Evolutionary conservation across 2,888 invertebrate species (phyloP), one percentile per base, ranked within the genome.

Genomic region (Sepiola atlantica): DNA sequence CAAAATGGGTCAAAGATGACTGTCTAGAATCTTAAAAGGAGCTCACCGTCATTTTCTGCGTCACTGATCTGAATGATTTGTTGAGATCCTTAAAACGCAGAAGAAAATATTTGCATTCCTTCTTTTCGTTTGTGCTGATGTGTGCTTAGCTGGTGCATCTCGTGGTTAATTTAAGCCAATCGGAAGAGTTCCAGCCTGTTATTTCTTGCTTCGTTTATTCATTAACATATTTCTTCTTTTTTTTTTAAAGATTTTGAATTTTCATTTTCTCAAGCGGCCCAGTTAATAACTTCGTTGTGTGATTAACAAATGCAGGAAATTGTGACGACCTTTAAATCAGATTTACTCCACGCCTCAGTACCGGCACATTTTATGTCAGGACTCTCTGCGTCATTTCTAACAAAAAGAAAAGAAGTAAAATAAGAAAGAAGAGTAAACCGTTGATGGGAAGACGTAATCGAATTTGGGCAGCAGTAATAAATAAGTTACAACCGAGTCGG

Each of bases 401-500:
- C 14, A 32, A 77, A 1, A n/a, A 6, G 8, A 45, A 45, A 45
- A 45, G 1, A 61, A 3, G 57, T 20, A 57, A 61, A 61, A n/a
- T 28, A 61, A n/a, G 28, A n/a, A 28, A 77, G n/a, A n/a, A 77
- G n/a, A n/a, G 4, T 12, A 1, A 14, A 2, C 18, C 77, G 4
- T n/a, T 10, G 32, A 18, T n/a, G 32, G 77, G 77, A 77, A 32
- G 77, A 16, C 8, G 77, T 32, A 77, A 77, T 77, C 77, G 77
- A 77, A 77, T 77, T 77, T 77, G 12, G 77, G n/a, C 77, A n/a
- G 77, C n/a, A 0, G 77, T 77, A 77, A 77, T 77, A n/a, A 77
- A 77, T 77, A 77, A 77, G 77, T 77, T n/a, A 77, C n/a, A 77
- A 77, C n/a, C n/a, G n/a, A 77, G n/a, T n/a, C n/a, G 21, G n/a